Percentiles rank a stretch among this genome's conserved stretches.
phyloP scores from a whole-genome alignment of 2,113 vertebrate genomes.

The Osmerus eperlanus region DNA sequence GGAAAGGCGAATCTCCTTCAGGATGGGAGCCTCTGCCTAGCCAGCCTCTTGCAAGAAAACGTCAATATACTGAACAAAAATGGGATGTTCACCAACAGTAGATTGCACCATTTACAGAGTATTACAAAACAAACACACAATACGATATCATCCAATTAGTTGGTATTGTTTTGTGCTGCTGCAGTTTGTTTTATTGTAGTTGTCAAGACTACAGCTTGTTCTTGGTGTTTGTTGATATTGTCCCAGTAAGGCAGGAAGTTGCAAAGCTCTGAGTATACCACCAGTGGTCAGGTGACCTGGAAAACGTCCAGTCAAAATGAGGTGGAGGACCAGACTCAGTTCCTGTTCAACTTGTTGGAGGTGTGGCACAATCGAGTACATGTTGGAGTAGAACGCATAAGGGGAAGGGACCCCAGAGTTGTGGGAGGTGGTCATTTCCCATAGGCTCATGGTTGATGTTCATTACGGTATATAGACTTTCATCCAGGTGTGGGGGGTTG shows the following conservation, averaged over 20 bases:
- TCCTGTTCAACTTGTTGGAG: slow-evolving; percentile 45
- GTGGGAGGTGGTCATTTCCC: slow-evolving; percentile 15
- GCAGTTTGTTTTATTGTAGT: slow-evolving; percentile 7
- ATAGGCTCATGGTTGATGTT: slow-evolving; percentile 5
- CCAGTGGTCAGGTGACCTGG: slow-evolving; percentile 35
- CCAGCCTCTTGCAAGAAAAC: slow-evolving; percentile 24
- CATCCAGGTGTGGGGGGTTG: background rate
- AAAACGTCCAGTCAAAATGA: slow-evolving; percentile 36
- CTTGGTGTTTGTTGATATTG: slow-evolving; percentile 29
- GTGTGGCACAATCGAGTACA: slow-evolving; percentile 40
- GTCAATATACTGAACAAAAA: slow-evolving; percentile 56
- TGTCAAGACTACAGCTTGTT: slow-evolving; percentile 35
- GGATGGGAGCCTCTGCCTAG: background rate
- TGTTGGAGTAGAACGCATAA: slow-evolving; percentile 27
- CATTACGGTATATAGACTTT: background rate
- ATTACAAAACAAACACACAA: slow-evolving; percentile 68
- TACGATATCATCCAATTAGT: slow-evolving; percentile 35
- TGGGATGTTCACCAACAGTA: slow-evolving; percentile 56
- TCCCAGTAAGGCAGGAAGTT: slow-evolving; percentile 65
- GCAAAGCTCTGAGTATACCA: slow-evolving; percentile 35
- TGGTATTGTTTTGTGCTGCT: slow-evolving; percentile 22
- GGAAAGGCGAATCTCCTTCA: background rate
- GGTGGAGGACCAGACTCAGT: slow-evolving; percentile 10
- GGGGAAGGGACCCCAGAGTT: slow-evolving; percentile 23
- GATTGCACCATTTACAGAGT: slow-evolving; percentile 65